Conservation (phyloP, 2,888 invertebrate species). For the Germaria angustata region DNA sequence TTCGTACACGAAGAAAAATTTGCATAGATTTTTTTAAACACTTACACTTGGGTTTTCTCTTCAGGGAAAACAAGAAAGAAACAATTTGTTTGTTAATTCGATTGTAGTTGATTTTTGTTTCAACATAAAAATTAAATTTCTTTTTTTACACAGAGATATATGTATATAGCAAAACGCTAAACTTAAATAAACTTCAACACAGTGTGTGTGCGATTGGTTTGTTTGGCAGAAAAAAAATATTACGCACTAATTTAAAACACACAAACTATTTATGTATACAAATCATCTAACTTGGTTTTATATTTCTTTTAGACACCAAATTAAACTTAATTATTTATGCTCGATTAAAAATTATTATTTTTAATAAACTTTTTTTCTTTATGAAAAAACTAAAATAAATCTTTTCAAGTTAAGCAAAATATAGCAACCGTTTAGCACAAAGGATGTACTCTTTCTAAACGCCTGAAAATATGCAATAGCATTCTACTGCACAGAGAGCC, state of each 20-base stretch:
- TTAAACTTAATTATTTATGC: background rate
- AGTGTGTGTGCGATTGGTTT: slow-evolving; percentile 34
- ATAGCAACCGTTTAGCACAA: slow-evolving; percentile 71
- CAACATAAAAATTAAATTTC: slow-evolving; percentile 29
- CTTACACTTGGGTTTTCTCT: background rate
- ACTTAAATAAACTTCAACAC: slow-evolving; percentile 18
- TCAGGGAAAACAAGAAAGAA: background rate
- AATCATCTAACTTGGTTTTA: background rate
- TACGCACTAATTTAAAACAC: background rate
- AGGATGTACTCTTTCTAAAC: slow-evolving; percentile 78
- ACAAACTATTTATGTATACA: background rate
- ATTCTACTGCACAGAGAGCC: slow-evolving; percentile 1
- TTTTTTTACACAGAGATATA: background rate
- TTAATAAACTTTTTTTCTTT: slow-evolving; percentile 40
- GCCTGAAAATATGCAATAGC: slow-evolving; percentile 57
- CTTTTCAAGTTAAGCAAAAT: slow-evolving; percentile 54
- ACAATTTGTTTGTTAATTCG: background rate
- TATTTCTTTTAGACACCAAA: background rate
- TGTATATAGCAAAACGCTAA: background rate
- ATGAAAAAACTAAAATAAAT: background rate
- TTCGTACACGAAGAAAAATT: background rate
- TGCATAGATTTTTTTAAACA: background rate
- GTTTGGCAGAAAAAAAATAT: background rate
- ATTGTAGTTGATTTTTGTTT: slow-evolving; percentile 21
- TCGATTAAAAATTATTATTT: slow-evolving; percentile 7